These are phyloP conservation scores for Anisognathus igniventris DNA, from an alignment of 2,797 vertebrate genomes.

Conservation along the genomic window DNA sequence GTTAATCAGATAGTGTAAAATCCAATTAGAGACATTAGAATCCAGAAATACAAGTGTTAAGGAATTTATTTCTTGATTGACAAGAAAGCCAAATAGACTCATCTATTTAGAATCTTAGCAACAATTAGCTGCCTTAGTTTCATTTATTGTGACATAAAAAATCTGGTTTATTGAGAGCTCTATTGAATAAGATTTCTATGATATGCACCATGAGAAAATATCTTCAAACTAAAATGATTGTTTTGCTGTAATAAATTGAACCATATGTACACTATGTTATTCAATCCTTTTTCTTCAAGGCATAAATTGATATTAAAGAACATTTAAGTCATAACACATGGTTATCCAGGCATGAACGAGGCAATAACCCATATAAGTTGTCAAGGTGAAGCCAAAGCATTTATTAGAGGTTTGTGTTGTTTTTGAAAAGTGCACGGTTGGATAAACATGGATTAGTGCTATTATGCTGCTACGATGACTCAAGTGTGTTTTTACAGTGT, in stretches of 20 bases:
- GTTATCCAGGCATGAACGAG: constrained; percentile 91
- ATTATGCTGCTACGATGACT: constrained; percentile 81
- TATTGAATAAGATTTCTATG: constrained; percentile 83
- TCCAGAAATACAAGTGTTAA: constrained; percentile 84
- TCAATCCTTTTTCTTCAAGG: constrained; percentile 84
- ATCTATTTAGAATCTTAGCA: constrained; percentile 83
- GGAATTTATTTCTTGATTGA: constrained; percentile 84
- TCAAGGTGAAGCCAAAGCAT: constrained; percentile 94
- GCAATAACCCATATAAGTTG: constrained; percentile 94
- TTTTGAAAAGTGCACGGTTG: constrained; percentile 92
- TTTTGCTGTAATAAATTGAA: constrained; percentile 85
- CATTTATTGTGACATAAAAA: constrained; percentile 87
- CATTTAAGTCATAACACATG: constrained; percentile 91
- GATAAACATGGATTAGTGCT: constrained; percentile 87
- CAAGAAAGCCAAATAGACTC: constrained; percentile 82
- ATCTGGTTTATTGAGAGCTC: constrained; percentile 84
- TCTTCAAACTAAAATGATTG: constrained; percentile 84
- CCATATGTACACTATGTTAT: constrained; percentile 84
- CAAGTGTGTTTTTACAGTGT: constrained; percentile 94
- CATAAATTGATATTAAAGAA: constrained; percentile 88
- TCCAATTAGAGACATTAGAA: constrained; percentile 82
- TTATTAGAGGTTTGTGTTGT: constrained; percentile 91
- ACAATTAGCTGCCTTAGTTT: constrained; percentile 84
- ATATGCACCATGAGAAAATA: constrained; percentile 83
- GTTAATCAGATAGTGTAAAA: constrained; percentile 83